Conservation (phyloP, 35 echinoderm and acorn worm species). For the Heliocidaris tuberculata region DNA sequence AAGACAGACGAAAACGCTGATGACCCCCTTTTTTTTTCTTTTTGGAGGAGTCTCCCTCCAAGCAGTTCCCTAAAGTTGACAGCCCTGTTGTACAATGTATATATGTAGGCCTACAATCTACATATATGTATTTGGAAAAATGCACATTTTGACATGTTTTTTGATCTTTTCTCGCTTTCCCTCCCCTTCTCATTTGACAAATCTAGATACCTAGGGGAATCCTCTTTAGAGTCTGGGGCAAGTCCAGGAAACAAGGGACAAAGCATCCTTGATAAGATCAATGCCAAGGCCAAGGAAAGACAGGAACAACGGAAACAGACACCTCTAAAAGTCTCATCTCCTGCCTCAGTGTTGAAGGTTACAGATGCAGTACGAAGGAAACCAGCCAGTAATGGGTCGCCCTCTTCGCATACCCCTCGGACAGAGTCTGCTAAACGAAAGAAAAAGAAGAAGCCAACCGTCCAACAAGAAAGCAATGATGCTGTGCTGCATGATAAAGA, state of each 20-base stretch:
- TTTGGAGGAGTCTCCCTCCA: too few relatives aligned
- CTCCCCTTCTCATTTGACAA: too few relatives aligned
- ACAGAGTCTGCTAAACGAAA: not conserved
- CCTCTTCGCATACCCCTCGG: not conserved
- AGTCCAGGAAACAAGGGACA: not conserved
- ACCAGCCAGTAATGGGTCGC: not conserved
- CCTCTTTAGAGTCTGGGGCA: not conserved
- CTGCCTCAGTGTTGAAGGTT: not conserved
- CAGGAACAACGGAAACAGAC: conserved; percentile 23
- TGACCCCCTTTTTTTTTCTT: too few relatives aligned
- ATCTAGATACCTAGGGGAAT: conserved; percentile 16
- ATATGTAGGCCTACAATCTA: too few relatives aligned
- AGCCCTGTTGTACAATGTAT: too few relatives aligned
- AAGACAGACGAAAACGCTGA: too few relatives aligned
- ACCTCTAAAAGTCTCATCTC: not conserved
- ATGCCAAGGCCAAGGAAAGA: conserved; percentile 51
- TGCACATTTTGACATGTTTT: not conserved
- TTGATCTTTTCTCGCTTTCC: not conserved
- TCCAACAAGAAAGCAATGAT: not conserved
- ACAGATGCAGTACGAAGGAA: not conserved
- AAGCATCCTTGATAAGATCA: conserved; percentile 20
- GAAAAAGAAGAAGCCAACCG: not conserved
- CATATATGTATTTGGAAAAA: too few relatives aligned
- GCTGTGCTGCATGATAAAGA: not conserved
- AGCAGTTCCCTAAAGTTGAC: too few relatives aligned